phyloP scores from a whole-genome alignment of 92 coral and sea anemone genomes.

The Hydrozoanthus gracilis region DNA sequence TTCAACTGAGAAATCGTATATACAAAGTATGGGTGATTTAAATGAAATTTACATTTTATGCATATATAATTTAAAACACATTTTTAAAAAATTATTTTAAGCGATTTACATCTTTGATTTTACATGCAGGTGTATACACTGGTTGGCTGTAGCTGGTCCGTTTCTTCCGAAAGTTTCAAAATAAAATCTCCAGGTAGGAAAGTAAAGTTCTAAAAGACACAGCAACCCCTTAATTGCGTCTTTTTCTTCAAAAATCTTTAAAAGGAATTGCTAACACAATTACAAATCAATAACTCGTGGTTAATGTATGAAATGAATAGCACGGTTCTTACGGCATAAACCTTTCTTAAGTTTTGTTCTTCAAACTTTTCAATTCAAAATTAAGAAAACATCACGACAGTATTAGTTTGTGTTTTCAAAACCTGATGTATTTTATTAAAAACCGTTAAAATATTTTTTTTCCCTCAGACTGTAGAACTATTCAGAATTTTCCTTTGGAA shows the following conservation, averaged over 20 bases:
- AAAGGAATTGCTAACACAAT: no score
- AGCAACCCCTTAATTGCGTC: not conserved
- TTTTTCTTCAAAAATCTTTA: not conserved
- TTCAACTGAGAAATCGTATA: no score
- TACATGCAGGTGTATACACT: slow-evolving; percentile 9
- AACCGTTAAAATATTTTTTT: not conserved
- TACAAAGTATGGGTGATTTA: no score
- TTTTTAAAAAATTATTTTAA: no score
- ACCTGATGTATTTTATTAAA: not conserved
- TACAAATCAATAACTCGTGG: no score
- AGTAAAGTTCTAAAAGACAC: not conserved
- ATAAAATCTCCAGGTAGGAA: slow-evolving; percentile 18
- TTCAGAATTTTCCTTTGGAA: not conserved
- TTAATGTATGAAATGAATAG: no score
- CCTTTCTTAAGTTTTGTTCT: no score
- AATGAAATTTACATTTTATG: no score
- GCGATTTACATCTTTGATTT: not conserved
- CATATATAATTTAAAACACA: not conserved
- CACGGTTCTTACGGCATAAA: no score
- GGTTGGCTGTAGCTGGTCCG: slow-evolving; percentile 23
- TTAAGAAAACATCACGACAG: no score
- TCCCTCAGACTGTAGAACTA: not conserved
- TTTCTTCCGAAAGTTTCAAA: not conserved
- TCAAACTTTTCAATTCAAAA: no score
- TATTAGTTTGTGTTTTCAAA: not conserved